Evolutionary conservation across 2,888 invertebrate genomes (phyloP).

Genomic region (Acronicta psi): DNA sequence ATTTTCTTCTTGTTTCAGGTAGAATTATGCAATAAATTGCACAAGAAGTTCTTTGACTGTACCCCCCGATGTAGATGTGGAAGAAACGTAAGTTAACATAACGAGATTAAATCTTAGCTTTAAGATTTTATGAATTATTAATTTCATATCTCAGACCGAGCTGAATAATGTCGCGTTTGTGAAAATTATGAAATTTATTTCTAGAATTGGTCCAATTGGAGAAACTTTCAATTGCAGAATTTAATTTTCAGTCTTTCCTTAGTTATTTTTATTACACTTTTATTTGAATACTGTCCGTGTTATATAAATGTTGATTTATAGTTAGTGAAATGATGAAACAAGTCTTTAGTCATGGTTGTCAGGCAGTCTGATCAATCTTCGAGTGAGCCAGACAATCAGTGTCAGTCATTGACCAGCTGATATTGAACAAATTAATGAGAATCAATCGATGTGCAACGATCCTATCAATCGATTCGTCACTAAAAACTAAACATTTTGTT

Average conservation of each 20-base stretch:
- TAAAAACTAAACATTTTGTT: constrained; percentile 27
- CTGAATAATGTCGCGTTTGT: constrained; percentile 52
- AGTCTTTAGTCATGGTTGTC: constrained; percentile 48
- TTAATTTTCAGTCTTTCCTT: constrained; percentile 29
- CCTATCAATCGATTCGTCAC: constrained; percentile 39
- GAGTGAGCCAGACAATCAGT: constrained; percentile 46
- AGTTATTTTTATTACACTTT: not conserved
- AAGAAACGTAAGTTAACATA: constrained; percentile 83
- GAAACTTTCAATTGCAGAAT: constrained; percentile 17
- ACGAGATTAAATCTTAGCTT: constrained; percentile 69
- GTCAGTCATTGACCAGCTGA: constrained; percentile 50
- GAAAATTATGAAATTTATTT: constrained; percentile 49
- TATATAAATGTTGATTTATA: constrained; percentile 25
- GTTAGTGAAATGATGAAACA: constrained; percentile 49
- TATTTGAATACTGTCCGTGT: constrained; percentile 10
- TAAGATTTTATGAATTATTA: constrained; percentile 60
- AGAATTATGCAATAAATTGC: constrained; percentile 89
- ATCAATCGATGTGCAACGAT: constrained; percentile 48
- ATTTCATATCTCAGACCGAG: constrained; percentile 48
- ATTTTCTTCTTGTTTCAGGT: constrained; percentile 88
- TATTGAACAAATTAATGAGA: constrained; percentile 49
- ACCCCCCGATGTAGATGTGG: constrained; percentile 72
- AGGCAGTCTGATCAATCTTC: constrained; percentile 40
- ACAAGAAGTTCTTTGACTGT: constrained; percentile 82
- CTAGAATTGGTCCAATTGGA: constrained; percentile 44